Percentiles rank a stretch among this genome's conserved stretches.
Conservation (phyloP, 2,888 invertebrate species). For the Flabesymbios commensalis region DNA sequence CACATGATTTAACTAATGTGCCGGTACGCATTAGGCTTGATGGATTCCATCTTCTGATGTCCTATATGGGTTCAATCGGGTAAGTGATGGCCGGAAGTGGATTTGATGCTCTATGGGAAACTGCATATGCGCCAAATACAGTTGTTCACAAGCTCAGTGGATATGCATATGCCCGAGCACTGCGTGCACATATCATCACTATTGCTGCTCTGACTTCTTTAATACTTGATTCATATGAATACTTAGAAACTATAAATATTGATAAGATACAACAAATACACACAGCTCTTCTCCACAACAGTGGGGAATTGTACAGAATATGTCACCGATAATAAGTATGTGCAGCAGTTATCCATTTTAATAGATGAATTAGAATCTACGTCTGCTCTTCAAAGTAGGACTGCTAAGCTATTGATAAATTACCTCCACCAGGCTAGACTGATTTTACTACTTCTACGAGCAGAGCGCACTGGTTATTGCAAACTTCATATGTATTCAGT, state of each 20-base stretch:
- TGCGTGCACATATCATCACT: background rate
- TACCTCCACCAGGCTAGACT: background rate
- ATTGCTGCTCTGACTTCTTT: background rate
- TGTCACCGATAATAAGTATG: no score
- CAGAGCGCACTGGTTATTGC: background rate
- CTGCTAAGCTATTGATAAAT: background rate
- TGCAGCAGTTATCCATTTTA: no score
- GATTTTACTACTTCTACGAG: background rate
- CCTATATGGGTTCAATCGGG: background rate
- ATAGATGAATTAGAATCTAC: background rate
- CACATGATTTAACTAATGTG: background rate
- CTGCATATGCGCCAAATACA: background rate
- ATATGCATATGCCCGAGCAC: background rate
- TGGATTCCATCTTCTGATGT: slow-evolving; percentile 2
- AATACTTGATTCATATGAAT: background rate
- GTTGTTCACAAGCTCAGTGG: background rate
- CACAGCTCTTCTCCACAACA: background rate
- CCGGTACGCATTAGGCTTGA: background rate
- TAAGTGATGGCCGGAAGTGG: background rate
- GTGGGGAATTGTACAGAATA: no score
- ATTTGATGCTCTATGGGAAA: background rate
- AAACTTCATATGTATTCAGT: background rate
- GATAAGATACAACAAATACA: background rate
- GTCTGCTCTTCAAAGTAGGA: background rate
- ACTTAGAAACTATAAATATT: background rate